A percentile compares a stretch with the other conserved stretches of the same genome.
Conservation (phyloP, 23 tunicate genomes). For the Trididemnum clinides region DNA sequence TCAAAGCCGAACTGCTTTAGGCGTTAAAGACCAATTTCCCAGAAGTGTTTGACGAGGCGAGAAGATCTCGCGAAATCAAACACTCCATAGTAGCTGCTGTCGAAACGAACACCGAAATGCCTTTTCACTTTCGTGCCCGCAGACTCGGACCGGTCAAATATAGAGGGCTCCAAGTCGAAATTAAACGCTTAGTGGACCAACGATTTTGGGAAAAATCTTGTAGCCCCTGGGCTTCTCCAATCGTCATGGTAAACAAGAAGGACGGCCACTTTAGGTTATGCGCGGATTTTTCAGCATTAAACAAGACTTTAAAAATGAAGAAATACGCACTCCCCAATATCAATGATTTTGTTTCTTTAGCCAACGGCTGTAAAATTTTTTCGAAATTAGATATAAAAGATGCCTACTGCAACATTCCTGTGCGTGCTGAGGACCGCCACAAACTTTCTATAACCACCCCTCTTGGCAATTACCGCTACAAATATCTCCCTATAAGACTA, state of each 20-base stretch:
- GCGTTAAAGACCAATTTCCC: too few relatives aligned
- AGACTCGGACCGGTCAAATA: background rate
- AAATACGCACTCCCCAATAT: conserved; percentile 1
- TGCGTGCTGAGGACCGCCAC: background rate
- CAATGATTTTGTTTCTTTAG: background rate
- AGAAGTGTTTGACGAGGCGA: too few relatives aligned
- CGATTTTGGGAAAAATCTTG: background rate
- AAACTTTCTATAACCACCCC: conserved; percentile 6
- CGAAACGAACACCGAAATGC: background rate
- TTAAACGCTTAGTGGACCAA: background rate
- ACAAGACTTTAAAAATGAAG: background rate
- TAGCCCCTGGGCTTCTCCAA: conserved; percentile 9
- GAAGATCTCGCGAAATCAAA: too few relatives aligned
- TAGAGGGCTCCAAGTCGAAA: background rate
- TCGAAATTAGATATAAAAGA: background rate
- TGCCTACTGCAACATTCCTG: conserved; percentile 9
- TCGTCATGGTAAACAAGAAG: conserved; percentile 6
- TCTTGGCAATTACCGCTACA: background rate
- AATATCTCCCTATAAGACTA: background rate
- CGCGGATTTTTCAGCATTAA: background rate
- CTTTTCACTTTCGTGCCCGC: background rate
- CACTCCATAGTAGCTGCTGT: conserved; percentile 1
- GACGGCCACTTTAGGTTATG: background rate
- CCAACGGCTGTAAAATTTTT: background rate
- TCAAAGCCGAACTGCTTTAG: too few relatives aligned